Conservation (phyloP, 2,113 vertebrate species). For the Onychostoma macrolepis region DNA sequence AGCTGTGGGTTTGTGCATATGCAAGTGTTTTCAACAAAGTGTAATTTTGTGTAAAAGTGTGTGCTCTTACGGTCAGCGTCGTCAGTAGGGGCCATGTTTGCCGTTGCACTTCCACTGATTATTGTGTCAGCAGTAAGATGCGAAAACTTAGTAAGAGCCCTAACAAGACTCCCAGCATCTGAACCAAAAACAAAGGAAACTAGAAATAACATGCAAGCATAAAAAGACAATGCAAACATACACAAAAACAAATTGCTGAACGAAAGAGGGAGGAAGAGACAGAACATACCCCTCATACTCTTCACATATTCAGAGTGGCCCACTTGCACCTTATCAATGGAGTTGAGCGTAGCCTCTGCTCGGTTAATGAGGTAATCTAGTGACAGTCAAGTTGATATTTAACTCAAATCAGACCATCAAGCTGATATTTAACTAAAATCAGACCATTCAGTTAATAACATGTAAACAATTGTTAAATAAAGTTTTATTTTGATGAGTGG, state of each 20-base stretch:
- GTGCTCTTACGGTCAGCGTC: conserved; percentile 88
- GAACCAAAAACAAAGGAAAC: conserved; percentile 40
- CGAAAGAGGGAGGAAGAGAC: neutral
- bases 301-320: conserved; percentile 84
- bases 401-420: neutral
- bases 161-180: conserved; percentile 87
- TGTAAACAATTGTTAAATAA: neutral
- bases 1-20: neutral
- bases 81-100: conserved; percentile 90
- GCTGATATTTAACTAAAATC: neutral
- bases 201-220: neutral
- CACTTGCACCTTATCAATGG: conserved; percentile 79
- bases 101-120: conserved; percentile 85
- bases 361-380: conserved; percentile 92
- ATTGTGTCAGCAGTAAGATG: conserved; percentile 90
- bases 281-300: conserved; percentile 81
- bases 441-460: neutral
- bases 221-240: conserved; percentile 12
- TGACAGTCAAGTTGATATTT: conserved; percentile 27
- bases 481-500: neutral
- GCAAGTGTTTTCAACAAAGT: neutral
- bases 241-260: neutral
- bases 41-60: neutral
- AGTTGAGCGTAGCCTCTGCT: conserved; percentile 83
- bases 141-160: conserved; percentile 87